Conservation (phyloP, 2,113 vertebrate species). For the Nesoenas mayeri region DNA sequence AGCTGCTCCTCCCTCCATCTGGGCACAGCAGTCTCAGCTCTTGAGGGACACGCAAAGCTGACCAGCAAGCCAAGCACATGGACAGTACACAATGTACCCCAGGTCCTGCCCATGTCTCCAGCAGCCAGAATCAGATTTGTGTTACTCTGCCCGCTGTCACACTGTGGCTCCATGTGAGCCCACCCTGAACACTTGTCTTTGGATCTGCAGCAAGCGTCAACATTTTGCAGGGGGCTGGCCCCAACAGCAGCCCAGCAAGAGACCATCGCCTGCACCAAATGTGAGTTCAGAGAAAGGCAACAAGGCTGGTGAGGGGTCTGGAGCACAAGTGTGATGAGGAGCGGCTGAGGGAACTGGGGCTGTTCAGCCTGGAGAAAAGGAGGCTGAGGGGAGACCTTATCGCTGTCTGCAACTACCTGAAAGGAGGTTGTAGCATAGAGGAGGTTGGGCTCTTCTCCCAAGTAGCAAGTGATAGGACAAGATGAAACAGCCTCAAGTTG, state of each 20-base stretch:
- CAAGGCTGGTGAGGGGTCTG: no score
- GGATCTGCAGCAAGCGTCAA: not conserved
- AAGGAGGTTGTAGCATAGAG: no score
- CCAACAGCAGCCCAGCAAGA: not conserved
- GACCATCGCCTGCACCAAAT: not conserved
- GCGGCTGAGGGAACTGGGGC: no score
- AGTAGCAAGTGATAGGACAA: no score
- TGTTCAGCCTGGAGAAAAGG: no score
- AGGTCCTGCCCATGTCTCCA: not conserved
- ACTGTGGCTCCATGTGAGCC: not conserved
- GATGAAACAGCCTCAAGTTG: no score
- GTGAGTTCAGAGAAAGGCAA: no score
- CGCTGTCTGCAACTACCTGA: no score
- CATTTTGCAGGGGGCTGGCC: not conserved
- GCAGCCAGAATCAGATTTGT: not conserved
- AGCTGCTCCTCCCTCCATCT: not conserved
- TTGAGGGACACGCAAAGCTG: not conserved
- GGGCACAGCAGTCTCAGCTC: not conserved
- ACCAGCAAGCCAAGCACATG: not conserved
- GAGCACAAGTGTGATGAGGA: no score
- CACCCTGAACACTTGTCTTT: rapidly evolving
- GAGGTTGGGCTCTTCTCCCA: no score
- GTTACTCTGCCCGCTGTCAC: rapidly evolving
- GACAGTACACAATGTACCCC: not conserved
- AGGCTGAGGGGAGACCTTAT: no score